These are phyloP conservation scores for Ips nitidus DNA, from an alignment of 1,140 invertebrate genomes.

Conservation along the genomic window DNA sequence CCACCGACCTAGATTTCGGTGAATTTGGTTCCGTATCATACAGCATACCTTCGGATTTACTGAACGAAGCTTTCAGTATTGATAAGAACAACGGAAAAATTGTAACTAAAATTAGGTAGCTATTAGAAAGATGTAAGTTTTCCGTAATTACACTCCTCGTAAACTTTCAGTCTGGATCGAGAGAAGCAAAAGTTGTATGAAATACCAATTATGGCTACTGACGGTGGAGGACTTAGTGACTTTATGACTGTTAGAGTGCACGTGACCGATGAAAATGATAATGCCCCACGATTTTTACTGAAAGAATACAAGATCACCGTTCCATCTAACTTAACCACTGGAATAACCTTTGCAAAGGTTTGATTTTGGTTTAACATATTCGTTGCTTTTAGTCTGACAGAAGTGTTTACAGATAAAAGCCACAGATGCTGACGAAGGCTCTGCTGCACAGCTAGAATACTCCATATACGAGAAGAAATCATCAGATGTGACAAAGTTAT, in stretches of 20 bases:
- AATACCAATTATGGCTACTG: slow-evolving; percentile 81
- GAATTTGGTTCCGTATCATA: slow-evolving; percentile 80
- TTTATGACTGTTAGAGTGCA: slow-evolving; percentile 78
- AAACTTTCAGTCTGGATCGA: slow-evolving; percentile 66
- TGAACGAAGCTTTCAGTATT: slow-evolving; percentile 77
- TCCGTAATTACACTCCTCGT: background rate
- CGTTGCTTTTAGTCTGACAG: background rate
- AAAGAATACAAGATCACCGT: slow-evolving; percentile 79
- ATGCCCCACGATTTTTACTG: slow-evolving; percentile 76
- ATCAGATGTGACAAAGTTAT: slow-evolving; percentile 60
- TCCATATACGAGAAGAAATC: slow-evolving; percentile 65
- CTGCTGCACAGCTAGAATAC: slow-evolving; percentile 65
- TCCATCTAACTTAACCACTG: slow-evolving; percentile 47
- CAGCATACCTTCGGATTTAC: slow-evolving; percentile 75
- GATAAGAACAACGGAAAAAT: slow-evolving; percentile 79
- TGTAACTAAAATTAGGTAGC: slow-evolving; percentile 20
- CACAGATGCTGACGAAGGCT: slow-evolving; percentile 64
- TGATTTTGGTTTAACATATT: slow-evolving; percentile 5
- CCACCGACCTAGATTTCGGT: slow-evolving; percentile 79
- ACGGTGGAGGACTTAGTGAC: slow-evolving; percentile 79
- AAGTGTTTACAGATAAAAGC: slow-evolving; percentile 51
- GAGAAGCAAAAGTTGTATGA: slow-evolving; percentile 75
- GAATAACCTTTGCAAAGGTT: slow-evolving; percentile 34
- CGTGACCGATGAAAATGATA: slow-evolving; percentile 86
- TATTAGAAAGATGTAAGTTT: background rate